These are phyloP conservation scores for Haliclona indistincta DNA, from an alignment of 37 sponge, comb jelly and placozoan species.

Conservation along the genomic window DNA sequence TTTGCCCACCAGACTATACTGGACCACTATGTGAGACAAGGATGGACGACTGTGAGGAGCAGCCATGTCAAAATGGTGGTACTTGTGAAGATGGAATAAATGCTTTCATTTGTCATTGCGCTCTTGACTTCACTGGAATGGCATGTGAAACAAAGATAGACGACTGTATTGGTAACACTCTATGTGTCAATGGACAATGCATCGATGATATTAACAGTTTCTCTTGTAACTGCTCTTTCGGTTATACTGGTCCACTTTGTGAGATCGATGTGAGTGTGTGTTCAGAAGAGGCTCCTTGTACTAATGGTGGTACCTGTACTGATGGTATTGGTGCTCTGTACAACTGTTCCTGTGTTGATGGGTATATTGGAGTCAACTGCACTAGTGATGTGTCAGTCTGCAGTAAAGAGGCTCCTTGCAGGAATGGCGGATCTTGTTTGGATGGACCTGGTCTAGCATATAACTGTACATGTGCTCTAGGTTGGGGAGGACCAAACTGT, in stretches of 20 bases:
- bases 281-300: constrained; percentile 22
- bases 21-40: constrained; percentile 36
- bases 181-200: constrained; percentile 41
- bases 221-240: constrained; percentile 24
- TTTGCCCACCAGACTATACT: constrained; percentile 39
- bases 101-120: constrained; percentile 39
- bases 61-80: constrained; percentile 54
- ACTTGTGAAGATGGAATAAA: constrained; percentile 40
- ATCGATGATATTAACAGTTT: constrained; percentile 13
- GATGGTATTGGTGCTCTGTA: constrained; percentile 17
- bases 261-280: constrained; percentile 33
- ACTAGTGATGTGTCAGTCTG: constrained; percentile 13
- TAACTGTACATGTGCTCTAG: constrained; percentile 1
- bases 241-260: constrained; percentile 35
- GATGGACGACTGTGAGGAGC: constrained; percentile 27
- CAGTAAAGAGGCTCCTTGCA: background rate
- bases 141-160: constrained; percentile 12
- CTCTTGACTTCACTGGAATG: constrained; percentile 23
- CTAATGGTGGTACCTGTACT: constrained; percentile 54
- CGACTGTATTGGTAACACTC: background rate
- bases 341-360: constrained; percentile 40
- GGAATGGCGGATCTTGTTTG: constrained; percentile 17
- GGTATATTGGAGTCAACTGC: constrained; percentile 37
- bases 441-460: constrained; percentile 10
- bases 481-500: constrained; percentile 16